phyloP scores from a whole-genome alignment of 2,888 invertebrate genomes.

The Erynnis tages region DNA sequence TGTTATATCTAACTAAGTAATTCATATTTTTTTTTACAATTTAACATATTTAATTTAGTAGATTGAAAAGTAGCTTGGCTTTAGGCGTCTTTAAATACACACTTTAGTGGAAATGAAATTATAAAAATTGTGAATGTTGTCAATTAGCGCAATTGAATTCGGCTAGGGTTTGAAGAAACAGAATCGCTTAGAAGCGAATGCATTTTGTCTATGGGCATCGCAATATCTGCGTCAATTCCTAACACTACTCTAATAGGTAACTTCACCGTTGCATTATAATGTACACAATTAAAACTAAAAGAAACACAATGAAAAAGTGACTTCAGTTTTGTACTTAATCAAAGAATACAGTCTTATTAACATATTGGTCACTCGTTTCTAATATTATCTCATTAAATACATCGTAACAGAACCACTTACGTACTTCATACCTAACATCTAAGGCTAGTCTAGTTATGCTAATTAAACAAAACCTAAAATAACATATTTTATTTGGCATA shows the following conservation, averaged over 20 bases:
- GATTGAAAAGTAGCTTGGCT: too few species aligned
- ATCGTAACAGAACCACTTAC: conserved; percentile 11
- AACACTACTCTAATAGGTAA: conserved; percentile 66
- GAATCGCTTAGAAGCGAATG: too few species aligned
- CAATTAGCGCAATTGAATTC: too few species aligned
- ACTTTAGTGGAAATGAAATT: too few species aligned
- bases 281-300: conserved; percentile 42
- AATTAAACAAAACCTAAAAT: conserved; percentile 25
- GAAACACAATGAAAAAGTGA: conserved; percentile 29
- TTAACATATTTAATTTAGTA: too few species aligned
- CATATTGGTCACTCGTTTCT: conserved; percentile 63
- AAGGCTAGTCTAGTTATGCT: conserved; percentile 13
- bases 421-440: conserved; percentile 20
- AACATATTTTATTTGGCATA: conserved; percentile 28
- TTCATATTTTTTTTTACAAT: too few species aligned
- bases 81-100: too few species aligned
- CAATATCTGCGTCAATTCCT: conserved; percentile 4
- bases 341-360: conserved; percentile 71
- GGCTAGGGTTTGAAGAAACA: too few species aligned
- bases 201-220: conserved; percentile 12
- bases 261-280: conserved; percentile 61
- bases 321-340: conserved; percentile 65
- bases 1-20: too few species aligned
- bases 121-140: too few species aligned
- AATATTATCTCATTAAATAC: conserved; percentile 19